These are phyloP conservation scores for Chionodraco myersi DNA, from an alignment of 2,113 vertebrate species.

Conservation along the genomic window DNA sequence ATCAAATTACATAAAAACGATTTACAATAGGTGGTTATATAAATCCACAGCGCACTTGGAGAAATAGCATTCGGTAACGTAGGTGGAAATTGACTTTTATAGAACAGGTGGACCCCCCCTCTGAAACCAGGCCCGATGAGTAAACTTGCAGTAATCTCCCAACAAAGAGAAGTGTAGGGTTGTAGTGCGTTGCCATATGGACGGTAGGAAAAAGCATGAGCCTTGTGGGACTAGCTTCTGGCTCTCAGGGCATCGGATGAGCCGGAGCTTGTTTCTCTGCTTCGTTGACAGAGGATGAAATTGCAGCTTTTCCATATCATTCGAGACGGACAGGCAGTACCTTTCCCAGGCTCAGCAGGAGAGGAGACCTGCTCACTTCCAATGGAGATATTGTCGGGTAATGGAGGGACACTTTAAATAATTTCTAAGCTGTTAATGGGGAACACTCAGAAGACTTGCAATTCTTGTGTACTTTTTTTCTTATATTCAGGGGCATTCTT, in stretches of 20 bases:
- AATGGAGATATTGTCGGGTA: background rate
- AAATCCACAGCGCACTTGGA: background rate
- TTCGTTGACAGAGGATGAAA: conserved; percentile 6
- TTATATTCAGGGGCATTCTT: background rate
- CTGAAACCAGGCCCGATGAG: background rate
- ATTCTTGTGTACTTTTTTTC: too few relatives aligned
- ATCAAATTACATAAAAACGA: background rate
- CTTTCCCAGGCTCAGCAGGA: background rate
- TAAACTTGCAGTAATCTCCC: background rate
- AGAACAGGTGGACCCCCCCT: too few relatives aligned
- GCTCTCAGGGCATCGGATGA: background rate
- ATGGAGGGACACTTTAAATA: background rate
- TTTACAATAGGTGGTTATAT: background rate
- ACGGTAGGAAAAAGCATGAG: background rate
- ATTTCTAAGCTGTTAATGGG: background rate
- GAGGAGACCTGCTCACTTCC: background rate
- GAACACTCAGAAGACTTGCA: too few relatives aligned
- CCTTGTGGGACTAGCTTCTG: background rate
- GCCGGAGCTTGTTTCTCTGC: background rate
- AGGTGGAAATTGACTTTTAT: background rate
- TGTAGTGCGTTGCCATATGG: background rate
- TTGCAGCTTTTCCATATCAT: background rate
- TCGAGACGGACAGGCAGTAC: background rate
- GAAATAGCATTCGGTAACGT: background rate
- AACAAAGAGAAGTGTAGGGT: background rate